phyloP scores from a whole-genome alignment of 2,113 vertebrate genomes.

The Daboia siamensis region DNA sequence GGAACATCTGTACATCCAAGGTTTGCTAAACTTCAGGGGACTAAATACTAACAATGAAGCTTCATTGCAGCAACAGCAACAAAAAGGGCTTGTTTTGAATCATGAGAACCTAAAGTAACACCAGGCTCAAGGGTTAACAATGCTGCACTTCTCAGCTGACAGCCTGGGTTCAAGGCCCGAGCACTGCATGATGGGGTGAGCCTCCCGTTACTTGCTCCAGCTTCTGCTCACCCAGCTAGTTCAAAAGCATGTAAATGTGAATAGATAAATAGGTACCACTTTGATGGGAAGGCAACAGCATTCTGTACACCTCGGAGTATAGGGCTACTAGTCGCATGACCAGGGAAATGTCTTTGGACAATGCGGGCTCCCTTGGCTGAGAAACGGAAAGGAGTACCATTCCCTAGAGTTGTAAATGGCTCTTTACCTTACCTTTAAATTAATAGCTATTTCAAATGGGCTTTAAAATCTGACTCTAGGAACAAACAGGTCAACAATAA shows the following conservation, averaged over 20 bases:
- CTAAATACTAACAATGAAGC: constrained; percentile 20
- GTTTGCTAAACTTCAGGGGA: constrained; percentile 20
- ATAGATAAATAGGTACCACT: not conserved
- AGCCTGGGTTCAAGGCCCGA: not conserved
- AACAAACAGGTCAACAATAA: not conserved
- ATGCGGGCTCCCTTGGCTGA: too few species aligned
- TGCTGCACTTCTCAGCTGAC: too few species aligned
- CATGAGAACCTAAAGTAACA: not conserved
- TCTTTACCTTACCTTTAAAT: too few species aligned
- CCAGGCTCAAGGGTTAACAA: not conserved
- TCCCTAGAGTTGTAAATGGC: too few species aligned
- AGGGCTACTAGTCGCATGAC: too few species aligned
- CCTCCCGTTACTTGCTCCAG: not conserved
- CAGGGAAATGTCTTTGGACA: too few species aligned
- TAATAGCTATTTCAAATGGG: too few species aligned
- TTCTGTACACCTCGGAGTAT: too few species aligned
- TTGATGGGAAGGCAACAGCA: too few species aligned
- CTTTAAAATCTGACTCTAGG: not conserved
- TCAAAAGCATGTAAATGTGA: not conserved
- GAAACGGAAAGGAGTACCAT: too few species aligned
- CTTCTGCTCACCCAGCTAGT: not conserved
- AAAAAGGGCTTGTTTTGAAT: not conserved
- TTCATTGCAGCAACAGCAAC: not conserved
- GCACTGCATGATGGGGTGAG: not conserved
- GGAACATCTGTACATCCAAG: not conserved